phyloP scores from a whole-genome alignment of 1,140 invertebrate genomes.

The Tetranychus cinnabarinus region DNA sequence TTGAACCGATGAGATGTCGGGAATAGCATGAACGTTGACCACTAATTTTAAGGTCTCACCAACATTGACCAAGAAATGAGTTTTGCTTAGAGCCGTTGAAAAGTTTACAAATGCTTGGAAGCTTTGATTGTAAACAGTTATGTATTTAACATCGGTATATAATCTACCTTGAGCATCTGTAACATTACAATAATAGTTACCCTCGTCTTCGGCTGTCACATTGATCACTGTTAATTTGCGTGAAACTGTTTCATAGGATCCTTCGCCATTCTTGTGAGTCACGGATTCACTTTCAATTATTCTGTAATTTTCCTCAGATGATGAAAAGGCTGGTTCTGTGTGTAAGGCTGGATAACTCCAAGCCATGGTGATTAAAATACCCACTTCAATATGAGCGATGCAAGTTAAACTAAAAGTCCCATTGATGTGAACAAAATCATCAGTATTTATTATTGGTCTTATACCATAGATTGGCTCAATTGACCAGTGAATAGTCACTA shows the following conservation, averaged over 20 bases:
- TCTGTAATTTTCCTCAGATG: background rate
- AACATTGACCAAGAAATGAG: background rate
- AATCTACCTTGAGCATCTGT: constrained; percentile 12
- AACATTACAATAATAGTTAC: constrained; percentile 11
- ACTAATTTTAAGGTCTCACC: constrained; percentile 10
- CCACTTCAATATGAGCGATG: constrained; percentile 11
- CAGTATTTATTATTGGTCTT: constrained; percentile 10
- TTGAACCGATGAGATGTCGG: constrained; percentile 4
- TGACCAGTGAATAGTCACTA: constrained; percentile 7
- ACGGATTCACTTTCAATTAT: constrained; percentile 1
- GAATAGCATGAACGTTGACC: constrained; percentile 5
- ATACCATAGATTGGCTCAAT: background rate
- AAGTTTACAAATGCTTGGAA: constrained; percentile 10
- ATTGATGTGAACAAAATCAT: constrained; percentile 9
- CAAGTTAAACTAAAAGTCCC: constrained; percentile 12
- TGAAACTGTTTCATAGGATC: constrained; percentile 9
- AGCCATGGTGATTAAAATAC: constrained; percentile 10
- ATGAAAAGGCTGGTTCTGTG: no score
- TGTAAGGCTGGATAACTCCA: constrained; percentile 12
- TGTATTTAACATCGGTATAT: constrained; percentile 2
- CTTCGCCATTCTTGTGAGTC: constrained; percentile 2
- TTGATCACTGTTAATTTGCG: constrained; percentile 10
- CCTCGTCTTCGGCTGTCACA: constrained; percentile 8
- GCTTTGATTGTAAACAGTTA: constrained; percentile 10
- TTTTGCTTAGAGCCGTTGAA: constrained; percentile 9